Evolutionary conservation across 1,140 invertebrate genomes (phyloP), one percentile per base, ranked within the genome.

Genomic region (Bombus fervidus): DNA sequence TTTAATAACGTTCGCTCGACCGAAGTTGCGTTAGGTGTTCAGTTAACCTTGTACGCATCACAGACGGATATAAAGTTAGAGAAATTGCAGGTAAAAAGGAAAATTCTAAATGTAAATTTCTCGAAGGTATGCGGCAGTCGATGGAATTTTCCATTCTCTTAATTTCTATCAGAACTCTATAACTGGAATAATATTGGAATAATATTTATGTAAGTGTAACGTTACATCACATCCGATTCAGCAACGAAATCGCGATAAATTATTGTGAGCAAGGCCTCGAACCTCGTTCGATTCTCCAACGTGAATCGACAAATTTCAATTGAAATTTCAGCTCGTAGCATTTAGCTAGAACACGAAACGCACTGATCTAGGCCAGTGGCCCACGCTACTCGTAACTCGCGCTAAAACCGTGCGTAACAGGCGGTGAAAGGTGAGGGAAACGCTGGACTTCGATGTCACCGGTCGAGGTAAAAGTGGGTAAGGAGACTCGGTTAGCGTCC

Each of bases 371-470:
- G 75, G 75, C 59, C 75, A 78, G 75, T 64, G 12, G 75, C 25
- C 34, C 75, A 41, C 34, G 25, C 37, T 25, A 15, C 57, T 62
- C 31, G 57, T 39, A 59, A 62, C 12, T 12, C 28, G 31, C 13
- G 31, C 2, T 62, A 22, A 77, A 62, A 62, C 6, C 13, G 47
- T 34, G 53, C 53, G 75, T 77, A 79, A 79, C 64, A 34, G 78
- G 2, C 43, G 64, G 78, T 82, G 71, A 77, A 78, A 78, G 47
- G 41, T 18, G 34, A 37, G 25, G 15, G n/a, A 66, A 31, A 31
- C 47, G 39, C 28, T 62, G 28, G 4, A 62, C 37, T 9, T 12
- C 3, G 47, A 47, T 31, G 59, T 39, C 81, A 39, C n/a, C 41
- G 28, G 31, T 28, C 41, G 43, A n/a, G 34, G 39, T 22, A 34